phyloP scores from a whole-genome alignment of 2,113 vertebrate species.

The Gallinago jamesoni region DNA sequence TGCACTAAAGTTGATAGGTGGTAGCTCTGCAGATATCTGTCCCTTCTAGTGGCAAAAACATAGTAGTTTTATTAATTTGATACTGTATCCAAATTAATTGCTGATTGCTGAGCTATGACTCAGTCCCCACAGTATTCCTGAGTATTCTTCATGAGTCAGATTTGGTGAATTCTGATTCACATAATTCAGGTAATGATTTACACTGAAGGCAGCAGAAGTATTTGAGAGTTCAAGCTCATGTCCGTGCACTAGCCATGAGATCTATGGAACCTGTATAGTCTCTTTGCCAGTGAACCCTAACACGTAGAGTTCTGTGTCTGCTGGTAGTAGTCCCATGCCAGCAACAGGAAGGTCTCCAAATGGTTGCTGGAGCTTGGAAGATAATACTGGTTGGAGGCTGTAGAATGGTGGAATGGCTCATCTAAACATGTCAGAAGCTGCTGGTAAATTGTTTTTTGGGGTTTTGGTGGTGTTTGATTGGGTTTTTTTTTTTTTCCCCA shows the following conservation, averaged over 20 bases:
- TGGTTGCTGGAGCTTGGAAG: neutral
- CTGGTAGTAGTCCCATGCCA: neutral
- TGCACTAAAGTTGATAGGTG: neutral
- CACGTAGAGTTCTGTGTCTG: neutral
- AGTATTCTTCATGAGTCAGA: neutral
- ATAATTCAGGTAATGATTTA: neutral
- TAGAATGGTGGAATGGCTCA: neutral
- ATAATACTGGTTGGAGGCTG: neutral
- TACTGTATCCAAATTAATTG: neutral
- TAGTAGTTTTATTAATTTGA: neutral
- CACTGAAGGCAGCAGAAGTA: neutral
- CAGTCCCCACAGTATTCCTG: neutral
- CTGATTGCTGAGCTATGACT: neutral
- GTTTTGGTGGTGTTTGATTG: neutral
- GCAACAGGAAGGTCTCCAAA: neutral
- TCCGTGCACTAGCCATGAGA: neutral
- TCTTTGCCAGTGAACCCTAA: neutral
- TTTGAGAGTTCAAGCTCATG: neutral
- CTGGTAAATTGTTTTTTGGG: neutral
- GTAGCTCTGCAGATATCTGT: neutral
- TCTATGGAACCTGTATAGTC: neutral
- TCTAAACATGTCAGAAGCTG: neutral
- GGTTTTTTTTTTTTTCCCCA: neutral
- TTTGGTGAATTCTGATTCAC: neutral
- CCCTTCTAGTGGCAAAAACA: neutral